Conservation (phyloP, 2,113 vertebrate genomes). For the Lepisosteus osseus region DNA sequence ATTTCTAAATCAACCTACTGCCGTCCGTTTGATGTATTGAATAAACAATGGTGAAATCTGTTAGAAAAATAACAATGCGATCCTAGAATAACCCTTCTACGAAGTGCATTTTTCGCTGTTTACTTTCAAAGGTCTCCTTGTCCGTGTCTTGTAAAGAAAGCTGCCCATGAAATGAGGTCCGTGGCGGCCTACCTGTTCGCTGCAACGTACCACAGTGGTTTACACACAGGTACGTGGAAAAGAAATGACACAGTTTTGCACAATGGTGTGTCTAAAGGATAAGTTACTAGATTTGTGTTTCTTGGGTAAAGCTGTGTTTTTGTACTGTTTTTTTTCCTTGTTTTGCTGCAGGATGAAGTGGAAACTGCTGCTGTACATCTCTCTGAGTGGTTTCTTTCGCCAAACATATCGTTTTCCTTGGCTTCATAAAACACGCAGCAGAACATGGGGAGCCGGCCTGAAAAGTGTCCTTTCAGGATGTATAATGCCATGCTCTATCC, state of each 20-base stretch:
- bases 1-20: neutral
- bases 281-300: slow-evolving; percentile 19
- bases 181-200: slow-evolving; percentile 16
- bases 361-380: slow-evolving; percentile 37
- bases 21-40: slow-evolving; percentile 17
- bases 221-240: slow-evolving; percentile 22
- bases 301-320: slow-evolving; percentile 28
- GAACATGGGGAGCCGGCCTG: slow-evolving; percentile 27
- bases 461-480: slow-evolving; percentile 33
- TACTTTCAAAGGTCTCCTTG: neutral
- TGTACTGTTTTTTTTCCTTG: slow-evolving; percentile 14
- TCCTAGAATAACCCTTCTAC: too few species aligned
- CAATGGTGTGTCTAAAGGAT: slow-evolving; percentile 22
- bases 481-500: slow-evolving; percentile 32
- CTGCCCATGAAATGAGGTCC: slow-evolving; percentile 27
- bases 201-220: slow-evolving; percentile 18
- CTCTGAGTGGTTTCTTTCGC: slow-evolving; percentile 48
- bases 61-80: neutral
- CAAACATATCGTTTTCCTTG: slow-evolving; percentile 51
- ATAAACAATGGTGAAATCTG: slow-evolving; percentile 27
- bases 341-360: slow-evolving; percentile 28
- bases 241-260: slow-evolving; percentile 22
- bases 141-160: slow-evolving; percentile 24
- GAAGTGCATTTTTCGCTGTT: too few species aligned
- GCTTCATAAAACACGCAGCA: slow-evolving; percentile 21